A percentile compares a stretch with the other conserved stretches of the same genome.
These are phyloP conservation scores for Pyrocoelia pectoralis DNA, from an alignment of 2,888 invertebrate species.

Conservation along the genomic window DNA sequence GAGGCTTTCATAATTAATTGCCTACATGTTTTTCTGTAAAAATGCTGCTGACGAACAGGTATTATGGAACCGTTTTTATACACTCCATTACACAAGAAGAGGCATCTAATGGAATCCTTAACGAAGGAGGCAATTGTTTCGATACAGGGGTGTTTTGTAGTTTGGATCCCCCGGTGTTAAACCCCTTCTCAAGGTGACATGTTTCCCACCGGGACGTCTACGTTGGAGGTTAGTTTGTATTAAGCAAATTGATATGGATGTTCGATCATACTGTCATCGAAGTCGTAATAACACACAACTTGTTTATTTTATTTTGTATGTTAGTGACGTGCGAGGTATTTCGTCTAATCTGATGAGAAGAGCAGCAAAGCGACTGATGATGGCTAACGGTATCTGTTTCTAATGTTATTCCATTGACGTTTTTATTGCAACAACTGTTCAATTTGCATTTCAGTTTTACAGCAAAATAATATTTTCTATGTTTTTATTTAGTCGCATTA, in stretches of 20 bases:
- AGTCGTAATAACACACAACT: conserved; percentile 38
- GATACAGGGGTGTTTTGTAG: conserved; percentile 35
- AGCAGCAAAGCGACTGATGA: conserved; percentile 15
- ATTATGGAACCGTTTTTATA: no score
- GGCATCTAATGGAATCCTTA: no score
- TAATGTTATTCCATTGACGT: conserved; percentile 30
- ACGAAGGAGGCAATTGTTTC: conserved; percentile 37
- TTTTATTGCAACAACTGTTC: conserved; percentile 28
- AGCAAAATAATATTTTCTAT: background rate
- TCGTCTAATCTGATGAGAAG: conserved; percentile 28
- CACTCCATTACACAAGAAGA: background rate
- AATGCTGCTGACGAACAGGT: no score
- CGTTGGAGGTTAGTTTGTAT: conserved; percentile 18
- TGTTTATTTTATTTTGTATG: conserved; percentile 30
- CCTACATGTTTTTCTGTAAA: no score
- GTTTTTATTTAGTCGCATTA: background rate
- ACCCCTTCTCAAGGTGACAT: conserved; percentile 40
- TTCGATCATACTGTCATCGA: conserved; percentile 43
- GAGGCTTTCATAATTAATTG: no score
- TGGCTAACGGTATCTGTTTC: conserved; percentile 22
- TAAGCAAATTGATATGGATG: conserved; percentile 42
- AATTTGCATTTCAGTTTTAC: conserved; percentile 24
- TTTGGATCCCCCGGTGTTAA: conserved; percentile 31
- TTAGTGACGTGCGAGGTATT: conserved; percentile 30
- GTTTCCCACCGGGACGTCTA: conserved; percentile 33